Evolutionary conservation across 1,140 invertebrate genomes (phyloP), one percentile per base, ranked within the genome.

Genomic region (Parasteatoda tepidariorum): DNA sequence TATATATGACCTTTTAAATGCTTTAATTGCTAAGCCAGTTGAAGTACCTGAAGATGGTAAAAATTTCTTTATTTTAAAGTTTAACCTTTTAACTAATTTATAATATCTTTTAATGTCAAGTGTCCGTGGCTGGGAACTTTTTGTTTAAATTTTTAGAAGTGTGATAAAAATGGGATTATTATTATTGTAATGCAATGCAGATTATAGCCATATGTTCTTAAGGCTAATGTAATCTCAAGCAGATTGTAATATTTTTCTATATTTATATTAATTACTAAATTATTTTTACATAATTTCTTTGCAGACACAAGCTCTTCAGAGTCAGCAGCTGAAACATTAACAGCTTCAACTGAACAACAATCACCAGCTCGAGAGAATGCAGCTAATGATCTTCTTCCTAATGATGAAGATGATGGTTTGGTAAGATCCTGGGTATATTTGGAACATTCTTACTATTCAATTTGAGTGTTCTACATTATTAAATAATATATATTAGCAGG

Each of bases 1-100:
- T 2, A 91, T 95, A 55, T 91, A 91, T 85, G 92, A 94, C 86
- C 88, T 95, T 3, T 87, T 95, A 4, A 92, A 94, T 88, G 92
- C 93, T 24, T 89, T 95, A 0, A 91, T 93, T 38, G 91, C 92
- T 55, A 89, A 88, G 85, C 86, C 86, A 83, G 85, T 85, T 22
- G 86, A 68, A 64, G 85, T 86, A 64, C 70, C 84, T 38, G 87
- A 87, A 71, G 87, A 88, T 78, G 85, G 87, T 88, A 74, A 68
- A 57, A 5, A 7, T 0, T 61, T 13, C 57, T 28, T 61, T 61
- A 61, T 24, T 28, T 61, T 15, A n/a, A 61, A 61, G 6, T 13
- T 61, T 61, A 13, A 6, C 15, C 15, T 13, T 7, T 61, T 11
- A 61, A 7, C 59, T 61, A 61, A 48, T 48, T 61, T 7, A 7